Percentiles rank a stretch among this genome's conserved stretches.
phyloP scores from a whole-genome alignment of 2,797 vertebrate genomes.

The Cyclura pinguis region DNA sequence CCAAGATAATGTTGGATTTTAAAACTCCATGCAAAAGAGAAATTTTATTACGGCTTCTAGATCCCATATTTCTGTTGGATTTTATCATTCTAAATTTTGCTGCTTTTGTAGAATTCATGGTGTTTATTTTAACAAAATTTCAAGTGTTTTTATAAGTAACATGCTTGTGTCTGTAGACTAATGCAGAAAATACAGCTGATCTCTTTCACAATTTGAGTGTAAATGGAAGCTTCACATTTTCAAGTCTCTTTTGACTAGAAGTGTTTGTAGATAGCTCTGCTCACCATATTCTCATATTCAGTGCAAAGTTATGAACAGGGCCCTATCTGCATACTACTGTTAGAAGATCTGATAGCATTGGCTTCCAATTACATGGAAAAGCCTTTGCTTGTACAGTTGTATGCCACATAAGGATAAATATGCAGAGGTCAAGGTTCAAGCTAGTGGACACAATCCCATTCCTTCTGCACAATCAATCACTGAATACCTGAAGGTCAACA shows the following conservation, averaged over 20 bases:
- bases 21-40: conserved; percentile 61
- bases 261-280: neutral
- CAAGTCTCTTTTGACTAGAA: neutral
- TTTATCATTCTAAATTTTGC: conserved; percentile 2
- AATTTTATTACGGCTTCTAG: conserved; percentile 47
- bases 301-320: neutral
- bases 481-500: neutral
- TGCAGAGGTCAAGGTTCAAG: neutral
- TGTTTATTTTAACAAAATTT: conserved; percentile 12
- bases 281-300: neutral
- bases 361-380: neutral
- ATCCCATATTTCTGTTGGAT: conserved; percentile 18
- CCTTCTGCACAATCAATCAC: neutral
- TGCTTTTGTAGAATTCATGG: neutral
- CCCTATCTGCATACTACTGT: neutral
- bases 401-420: neutral
- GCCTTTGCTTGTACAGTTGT: too few relatives aligned
- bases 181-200: conserved; percentile 1
- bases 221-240: neutral
- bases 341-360: neutral
- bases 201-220: neutral
- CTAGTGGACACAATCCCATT: neutral
- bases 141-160: neutral
- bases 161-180: neutral
- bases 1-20: conserved; percentile 62